Conservation (phyloP, 2,113 vertebrate species). For the Lota lota region DNA sequence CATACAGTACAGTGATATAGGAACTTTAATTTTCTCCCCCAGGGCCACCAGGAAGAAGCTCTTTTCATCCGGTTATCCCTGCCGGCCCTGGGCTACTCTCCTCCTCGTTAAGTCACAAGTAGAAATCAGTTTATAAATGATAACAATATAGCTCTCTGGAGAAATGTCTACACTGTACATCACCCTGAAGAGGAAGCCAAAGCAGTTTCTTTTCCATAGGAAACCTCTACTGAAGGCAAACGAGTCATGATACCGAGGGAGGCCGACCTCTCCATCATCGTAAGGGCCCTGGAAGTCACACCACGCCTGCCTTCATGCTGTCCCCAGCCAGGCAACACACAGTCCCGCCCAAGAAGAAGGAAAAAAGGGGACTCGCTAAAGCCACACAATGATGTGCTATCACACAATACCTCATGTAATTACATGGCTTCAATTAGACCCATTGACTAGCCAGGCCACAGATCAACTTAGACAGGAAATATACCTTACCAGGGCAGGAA, state of each 20-base stretch:
- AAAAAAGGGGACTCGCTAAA: constrained; percentile 34
- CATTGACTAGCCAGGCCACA: constrained; percentile 47
- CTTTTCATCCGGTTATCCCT: constrained; percentile 51
- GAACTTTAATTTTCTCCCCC: constrained; percentile 50
- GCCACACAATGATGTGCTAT: constrained; percentile 41
- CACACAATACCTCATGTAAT: constrained; percentile 36
- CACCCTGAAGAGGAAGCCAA: constrained; percentile 80
- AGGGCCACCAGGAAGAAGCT: constrained; percentile 55
- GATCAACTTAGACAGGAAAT: constrained; percentile 77
- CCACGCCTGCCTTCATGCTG: constrained; percentile 31
- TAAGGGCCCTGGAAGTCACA: constrained; percentile 70
- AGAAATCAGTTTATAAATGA: constrained; percentile 76
- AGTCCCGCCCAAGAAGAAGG: constrained; percentile 22
- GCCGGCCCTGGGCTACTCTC: constrained; percentile 60
- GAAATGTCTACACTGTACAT: constrained; percentile 81
- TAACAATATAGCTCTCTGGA: constrained; percentile 76
- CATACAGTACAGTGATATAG: constrained; percentile 82
- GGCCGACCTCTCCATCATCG: constrained; percentile 65
- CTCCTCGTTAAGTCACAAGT: constrained; percentile 73
- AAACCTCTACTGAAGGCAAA: constrained; percentile 83
- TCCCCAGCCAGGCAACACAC: constrained; percentile 43
- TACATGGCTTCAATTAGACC: constrained; percentile 38
- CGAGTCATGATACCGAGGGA: constrained; percentile 67
- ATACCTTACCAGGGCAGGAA: constrained; percentile 68
- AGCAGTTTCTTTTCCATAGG: constrained; percentile 84